Percentiles rank a stretch among this genome's conserved stretches.
phyloP scores from a whole-genome alignment of 2,113 vertebrate species.

The Mastomys coucha region DNA sequence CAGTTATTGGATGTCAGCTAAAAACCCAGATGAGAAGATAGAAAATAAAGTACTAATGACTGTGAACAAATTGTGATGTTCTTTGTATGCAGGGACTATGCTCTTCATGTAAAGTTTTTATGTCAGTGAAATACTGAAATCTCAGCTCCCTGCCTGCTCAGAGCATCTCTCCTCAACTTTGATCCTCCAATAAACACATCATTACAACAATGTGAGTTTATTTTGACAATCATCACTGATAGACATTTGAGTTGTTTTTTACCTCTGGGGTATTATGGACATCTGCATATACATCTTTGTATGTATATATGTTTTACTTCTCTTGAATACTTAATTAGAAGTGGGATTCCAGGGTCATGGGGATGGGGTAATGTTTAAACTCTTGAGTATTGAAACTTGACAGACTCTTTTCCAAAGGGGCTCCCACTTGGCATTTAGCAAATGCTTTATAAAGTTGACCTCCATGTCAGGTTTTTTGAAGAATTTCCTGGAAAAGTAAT shows the following conservation, averaged over 20 bases:
- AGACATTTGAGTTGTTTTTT: not conserved
- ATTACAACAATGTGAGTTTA: not conserved
- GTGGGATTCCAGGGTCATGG: not conserved
- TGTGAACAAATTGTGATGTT: not conserved
- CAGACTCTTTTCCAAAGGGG: slow-evolving; percentile 22
- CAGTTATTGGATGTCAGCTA: not conserved
- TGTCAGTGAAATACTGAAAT: not conserved
- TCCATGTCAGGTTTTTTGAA: not conserved
- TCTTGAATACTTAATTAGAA: not conserved
- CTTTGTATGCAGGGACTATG: not conserved
- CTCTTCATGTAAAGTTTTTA: not conserved
- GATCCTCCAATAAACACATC: not conserved
- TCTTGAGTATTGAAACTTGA: not conserved
- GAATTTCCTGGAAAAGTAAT: slow-evolving; percentile 25
- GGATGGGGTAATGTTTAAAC: not conserved
- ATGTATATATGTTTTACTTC: not conserved
- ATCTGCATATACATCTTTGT: not conserved
- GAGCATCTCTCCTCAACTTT: not conserved
- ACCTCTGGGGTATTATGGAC: not conserved
- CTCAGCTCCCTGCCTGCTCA: not conserved
- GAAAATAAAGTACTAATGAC: not conserved
- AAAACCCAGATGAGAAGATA: not conserved
- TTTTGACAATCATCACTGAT: not conserved
- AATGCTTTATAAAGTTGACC: slow-evolving; percentile 17
- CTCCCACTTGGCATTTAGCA: not conserved